phyloP scores from a whole-genome alignment of 2,888 invertebrate genomes.

The Agrotis puta region DNA sequence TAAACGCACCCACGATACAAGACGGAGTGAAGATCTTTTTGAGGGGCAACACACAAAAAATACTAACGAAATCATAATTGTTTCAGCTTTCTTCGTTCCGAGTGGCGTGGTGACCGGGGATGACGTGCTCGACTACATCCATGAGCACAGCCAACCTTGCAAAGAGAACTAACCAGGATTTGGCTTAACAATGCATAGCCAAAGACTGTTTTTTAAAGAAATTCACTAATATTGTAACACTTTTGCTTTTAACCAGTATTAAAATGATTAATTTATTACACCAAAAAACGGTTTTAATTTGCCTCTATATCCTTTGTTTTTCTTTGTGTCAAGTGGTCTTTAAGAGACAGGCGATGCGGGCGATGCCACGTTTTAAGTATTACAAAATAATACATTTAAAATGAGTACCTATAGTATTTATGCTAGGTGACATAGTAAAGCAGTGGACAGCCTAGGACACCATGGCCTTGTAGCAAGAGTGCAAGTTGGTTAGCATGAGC shows the following conservation, averaged over 20 bases:
- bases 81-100: constrained; percentile 63
- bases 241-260: constrained; percentile 9
- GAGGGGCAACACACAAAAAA: neutral
- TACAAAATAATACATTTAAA: too few species aligned
- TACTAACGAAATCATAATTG: constrained; percentile 2
- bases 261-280: constrained; percentile 11
- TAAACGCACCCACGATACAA: too few species aligned
- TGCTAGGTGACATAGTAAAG: too few species aligned
- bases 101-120: constrained; percentile 63
- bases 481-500: too few species aligned
- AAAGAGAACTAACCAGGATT: neutral
- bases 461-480: too few species aligned
- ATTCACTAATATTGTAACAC: neutral
- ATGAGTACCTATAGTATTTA: too few species aligned
- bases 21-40: too few species aligned
- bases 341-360: too few species aligned
- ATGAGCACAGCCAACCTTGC: constrained; percentile 40
- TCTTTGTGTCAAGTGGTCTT: too few species aligned
- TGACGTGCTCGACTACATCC: constrained; percentile 65
- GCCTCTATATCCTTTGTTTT: too few species aligned
- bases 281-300: neutral
- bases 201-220: neutral
- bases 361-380: too few species aligned
- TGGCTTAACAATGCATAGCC: constrained; percentile 5
- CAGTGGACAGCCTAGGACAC: too few species aligned